A percentile compares a stretch with the other conserved stretches of the same genome.
Evolutionary conservation across 1,140 invertebrate species (phyloP).

Genomic region (Drosophila rufa): DNA sequence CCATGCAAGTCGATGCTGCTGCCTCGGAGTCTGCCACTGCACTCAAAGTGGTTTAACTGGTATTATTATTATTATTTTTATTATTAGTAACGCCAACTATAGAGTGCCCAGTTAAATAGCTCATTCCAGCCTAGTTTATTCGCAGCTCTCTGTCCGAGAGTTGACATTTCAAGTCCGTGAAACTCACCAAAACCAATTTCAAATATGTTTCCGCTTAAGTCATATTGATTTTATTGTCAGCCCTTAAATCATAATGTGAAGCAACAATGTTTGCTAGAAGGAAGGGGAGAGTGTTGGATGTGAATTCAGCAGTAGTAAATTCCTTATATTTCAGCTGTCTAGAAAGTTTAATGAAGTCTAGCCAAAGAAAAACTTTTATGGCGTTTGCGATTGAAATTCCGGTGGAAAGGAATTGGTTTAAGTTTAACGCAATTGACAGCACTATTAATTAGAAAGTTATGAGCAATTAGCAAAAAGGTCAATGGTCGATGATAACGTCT

Average conservation of each 20-base stretch:
- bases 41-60: constrained; percentile 75
- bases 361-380: constrained; percentile 7
- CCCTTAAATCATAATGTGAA: constrained; percentile 32
- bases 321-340: constrained; percentile 15
- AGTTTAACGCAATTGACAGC: constrained; percentile 1
- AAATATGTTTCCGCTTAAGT: not conserved
- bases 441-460: not conserved
- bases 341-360: constrained; percentile 27
- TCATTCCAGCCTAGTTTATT: constrained; percentile 49
- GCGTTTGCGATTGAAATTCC: constrained; percentile 2
- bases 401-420: not conserved
- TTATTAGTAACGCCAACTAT: constrained; percentile 65
- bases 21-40: constrained; percentile 69
- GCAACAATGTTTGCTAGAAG: constrained; percentile 22
- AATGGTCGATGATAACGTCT: too few relatives aligned
- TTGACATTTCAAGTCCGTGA: constrained; percentile 37
- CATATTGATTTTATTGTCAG: constrained; percentile 7
- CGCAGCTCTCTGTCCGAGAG: constrained; percentile 20
- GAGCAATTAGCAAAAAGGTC: too few relatives aligned
- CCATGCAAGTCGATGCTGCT: constrained; percentile 51
- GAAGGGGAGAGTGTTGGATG: constrained; percentile 1
- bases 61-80: constrained; percentile 66
- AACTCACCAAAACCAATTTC: constrained; percentile 16
- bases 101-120: constrained; percentile 44
- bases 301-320: constrained; percentile 9